Conservation (phyloP, 2,888 invertebrate genomes). For the Drosophila rellima region DNA sequence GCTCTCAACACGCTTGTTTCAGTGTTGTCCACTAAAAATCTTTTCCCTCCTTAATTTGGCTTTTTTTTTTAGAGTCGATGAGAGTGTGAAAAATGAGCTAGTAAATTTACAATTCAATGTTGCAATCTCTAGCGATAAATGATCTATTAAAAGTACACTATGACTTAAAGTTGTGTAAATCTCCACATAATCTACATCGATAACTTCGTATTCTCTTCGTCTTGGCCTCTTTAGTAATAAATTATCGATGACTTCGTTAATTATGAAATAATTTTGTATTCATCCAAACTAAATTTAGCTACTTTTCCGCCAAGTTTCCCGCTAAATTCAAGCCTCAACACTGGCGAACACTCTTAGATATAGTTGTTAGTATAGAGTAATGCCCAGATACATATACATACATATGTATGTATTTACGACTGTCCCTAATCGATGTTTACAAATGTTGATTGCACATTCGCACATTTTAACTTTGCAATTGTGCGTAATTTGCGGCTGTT, state of each 20-base stretch:
- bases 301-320: not conserved
- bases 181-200: too few species aligned
- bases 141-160: too few species aligned
- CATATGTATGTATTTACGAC: too few species aligned
- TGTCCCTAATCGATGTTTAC: conserved; percentile 42
- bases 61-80: not conserved
- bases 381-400: conserved; percentile 30
- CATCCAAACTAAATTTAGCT: not conserved
- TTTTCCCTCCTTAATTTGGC: not conserved
- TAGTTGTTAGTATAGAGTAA: conserved; percentile 3
- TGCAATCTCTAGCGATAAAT: not conserved
- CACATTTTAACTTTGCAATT: conserved; percentile 49
- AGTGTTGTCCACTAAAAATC: not conserved
- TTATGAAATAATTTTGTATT: too few species aligned
- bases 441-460: conserved; percentile 43
- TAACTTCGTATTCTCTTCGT: too few species aligned
- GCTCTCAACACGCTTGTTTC: not conserved
- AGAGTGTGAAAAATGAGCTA: not conserved
- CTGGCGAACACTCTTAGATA: not conserved
- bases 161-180: too few species aligned
- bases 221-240: too few species aligned
- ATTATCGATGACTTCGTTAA: not conserved
- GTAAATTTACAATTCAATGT: not conserved
- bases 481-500: conserved; percentile 45
- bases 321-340: conserved; percentile 3